A percentile compares a stretch with the other conserved stretches of the same genome.
Evolutionary conservation across 2,113 vertebrate species (phyloP).

Genomic region (Chlorodrepanis virens): DNA sequence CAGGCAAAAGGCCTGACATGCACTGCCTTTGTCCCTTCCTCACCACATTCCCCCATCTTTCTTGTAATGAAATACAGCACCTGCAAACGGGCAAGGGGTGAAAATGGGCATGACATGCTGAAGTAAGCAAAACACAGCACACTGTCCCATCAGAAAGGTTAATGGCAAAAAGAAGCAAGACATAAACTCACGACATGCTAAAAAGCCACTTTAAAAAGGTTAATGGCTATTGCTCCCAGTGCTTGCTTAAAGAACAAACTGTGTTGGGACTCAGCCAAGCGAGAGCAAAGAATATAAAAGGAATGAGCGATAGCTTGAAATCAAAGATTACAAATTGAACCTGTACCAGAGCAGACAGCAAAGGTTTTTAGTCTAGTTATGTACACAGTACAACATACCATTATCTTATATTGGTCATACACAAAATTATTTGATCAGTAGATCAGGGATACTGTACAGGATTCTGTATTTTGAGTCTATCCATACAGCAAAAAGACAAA

Average conservation of each 20-base stretch:
- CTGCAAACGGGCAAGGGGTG: neutral
- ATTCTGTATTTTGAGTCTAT: neutral
- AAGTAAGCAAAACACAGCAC: constrained; percentile 2
- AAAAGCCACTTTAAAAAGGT: constrained; percentile 55
- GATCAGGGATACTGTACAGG: neutral
- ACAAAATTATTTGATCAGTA: neutral
- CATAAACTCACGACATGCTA: constrained; percentile 37
- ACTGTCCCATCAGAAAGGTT: constrained; percentile 54
- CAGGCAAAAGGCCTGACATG: neutral
- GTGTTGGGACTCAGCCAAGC: neutral
- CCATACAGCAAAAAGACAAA: neutral
- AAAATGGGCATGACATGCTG: neutral
- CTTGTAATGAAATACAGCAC: neutral
- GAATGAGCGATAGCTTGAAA: constrained; percentile 16
- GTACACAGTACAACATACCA: neutral
- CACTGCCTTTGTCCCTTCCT: neutral
- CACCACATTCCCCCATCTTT: neutral
- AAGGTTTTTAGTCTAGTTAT: neutral
- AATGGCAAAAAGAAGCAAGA: constrained; percentile 42
- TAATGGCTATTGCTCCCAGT: constrained; percentile 47
- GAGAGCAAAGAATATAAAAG: neutral
- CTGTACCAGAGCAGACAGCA: neutral
- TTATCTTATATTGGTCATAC: neutral
- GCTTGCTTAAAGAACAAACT: constrained; percentile 32
- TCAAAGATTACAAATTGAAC: constrained; percentile 16